phyloP scores from a whole-genome alignment of 2,888 invertebrate species.

The Amphimallon solstitiale region DNA sequence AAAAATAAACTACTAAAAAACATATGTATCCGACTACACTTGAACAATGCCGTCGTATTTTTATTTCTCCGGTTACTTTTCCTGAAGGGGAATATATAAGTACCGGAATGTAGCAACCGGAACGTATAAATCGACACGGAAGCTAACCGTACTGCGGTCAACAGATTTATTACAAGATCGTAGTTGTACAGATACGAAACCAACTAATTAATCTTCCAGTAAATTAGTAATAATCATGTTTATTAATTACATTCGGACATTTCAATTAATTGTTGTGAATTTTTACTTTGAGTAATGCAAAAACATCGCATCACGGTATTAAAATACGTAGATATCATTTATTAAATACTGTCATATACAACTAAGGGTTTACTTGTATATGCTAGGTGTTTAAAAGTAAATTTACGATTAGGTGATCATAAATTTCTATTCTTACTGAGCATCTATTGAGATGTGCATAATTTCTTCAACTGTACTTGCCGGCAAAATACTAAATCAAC shows the following conservation, averaged over 20 bases:
- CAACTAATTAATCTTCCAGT: constrained; percentile 43
- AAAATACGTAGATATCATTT: neutral
- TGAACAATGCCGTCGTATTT: neutral
- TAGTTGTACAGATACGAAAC: constrained; percentile 51
- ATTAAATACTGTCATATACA: constrained; percentile 13
- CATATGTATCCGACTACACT: neutral
- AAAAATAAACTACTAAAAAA: no score
- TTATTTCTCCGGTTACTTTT: constrained; percentile 18
- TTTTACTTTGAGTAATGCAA: neutral
- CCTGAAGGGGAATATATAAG: constrained; percentile 30
- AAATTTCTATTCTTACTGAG: no score
- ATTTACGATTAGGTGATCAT: no score
- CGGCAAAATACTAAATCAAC: no score
- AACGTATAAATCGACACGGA: constrained; percentile 37
- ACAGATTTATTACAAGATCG: constrained; percentile 60
- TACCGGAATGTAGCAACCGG: constrained; percentile 25
- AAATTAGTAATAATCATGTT: constrained; percentile 37
- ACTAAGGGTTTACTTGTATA: no score
- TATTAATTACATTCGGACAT: constrained; percentile 23
- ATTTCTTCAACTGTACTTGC: no score
- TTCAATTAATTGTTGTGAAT: constrained; percentile 16
- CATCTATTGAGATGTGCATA: no score
- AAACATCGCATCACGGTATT: neutral
- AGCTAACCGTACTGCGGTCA: constrained; percentile 59
- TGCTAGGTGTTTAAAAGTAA: no score